Percentiles rank a stretch among this genome's conserved stretches.
Evolutionary conservation across 2,888 invertebrate species (phyloP).

Genomic region (Sepioteuthis lessoniana): DNA sequence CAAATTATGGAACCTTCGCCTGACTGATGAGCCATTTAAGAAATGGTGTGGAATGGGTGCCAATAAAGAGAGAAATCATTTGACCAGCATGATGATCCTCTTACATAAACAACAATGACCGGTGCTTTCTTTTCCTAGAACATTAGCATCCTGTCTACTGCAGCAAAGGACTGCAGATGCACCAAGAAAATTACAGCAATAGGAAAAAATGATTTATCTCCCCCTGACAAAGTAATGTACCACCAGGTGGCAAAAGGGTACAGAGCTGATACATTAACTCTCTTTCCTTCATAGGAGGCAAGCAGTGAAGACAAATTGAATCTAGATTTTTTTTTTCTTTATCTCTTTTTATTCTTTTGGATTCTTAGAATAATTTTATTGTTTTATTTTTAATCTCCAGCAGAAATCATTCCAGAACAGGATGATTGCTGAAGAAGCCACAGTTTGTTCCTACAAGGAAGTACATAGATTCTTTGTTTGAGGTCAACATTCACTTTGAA

Average conservation of each 20-base stretch:
- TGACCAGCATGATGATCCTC: neutral
- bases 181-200: neutral
- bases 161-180: neutral
- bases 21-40: neutral
- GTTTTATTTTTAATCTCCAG: neutral
- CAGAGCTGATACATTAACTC: slow-evolving; percentile 25
- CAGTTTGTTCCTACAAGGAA: neutral
- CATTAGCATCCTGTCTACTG: neutral
- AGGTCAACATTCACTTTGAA: neutral
- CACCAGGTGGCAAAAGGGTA: slow-evolving; percentile 33
- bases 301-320: neutral
- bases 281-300: neutral
- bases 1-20: neutral
- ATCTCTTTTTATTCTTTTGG: neutral
- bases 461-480: neutral
- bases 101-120: slow-evolving; percentile 21
- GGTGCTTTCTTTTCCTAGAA: neutral
- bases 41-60: neutral
- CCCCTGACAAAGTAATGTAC: slow-evolving; percentile 23
- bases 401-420: neutral
- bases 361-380: neutral
- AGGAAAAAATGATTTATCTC: neutral
- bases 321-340: neutral
- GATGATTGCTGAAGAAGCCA: neutral
- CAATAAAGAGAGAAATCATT: neutral